Evolutionary conservation across 2,113 vertebrate species (phyloP), one percentile per base, ranked within the genome.

Genomic region (Proterorhinus semilunaris): DNA sequence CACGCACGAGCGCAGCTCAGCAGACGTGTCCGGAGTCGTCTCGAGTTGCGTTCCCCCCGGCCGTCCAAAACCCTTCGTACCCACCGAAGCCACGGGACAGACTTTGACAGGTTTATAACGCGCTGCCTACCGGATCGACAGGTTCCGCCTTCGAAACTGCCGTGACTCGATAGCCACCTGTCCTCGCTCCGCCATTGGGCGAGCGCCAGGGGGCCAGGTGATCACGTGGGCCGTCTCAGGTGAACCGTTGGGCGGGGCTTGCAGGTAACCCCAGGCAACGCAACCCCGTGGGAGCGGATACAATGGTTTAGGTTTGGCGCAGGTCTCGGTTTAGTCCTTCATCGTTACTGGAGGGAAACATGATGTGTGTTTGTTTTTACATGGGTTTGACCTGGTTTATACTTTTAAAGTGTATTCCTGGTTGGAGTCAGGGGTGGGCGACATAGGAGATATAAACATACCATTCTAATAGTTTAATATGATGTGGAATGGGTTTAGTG

Each of bases 101-200:
- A 51, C 27, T 53, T n/a, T 71, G 69, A 64, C 61, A 86, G 52
- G 58, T 81, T 76, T 81, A 78, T 81, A 83, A 83, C 78, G 68
- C 67, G 73, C 69, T 36, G 27, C 27, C 27, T 27, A 76, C 79
- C 76, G 54, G 76, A 81, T 82, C 69, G 71, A 71, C 83, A 88
- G 80, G 90, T 89, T 90, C 82, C 84, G 81, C 87, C 90, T 86
- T 83, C 86, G 88, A 90, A 89, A 91, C 89, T 90, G 79, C 71
- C 27, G 27, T 36, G 27, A 11, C 68, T 5, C 48, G 48, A 9
- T n/a, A n/a, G 47, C 66, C 83, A 90, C 89, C 88, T 90, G 89
- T 83, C n/a, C 78, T 62, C 55, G 5, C 65, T 68, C 17, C 63
- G 27, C 49, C 72, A 88, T 89, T 90, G 86, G 88, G 61, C 13